Percentiles rank a stretch among this genome's conserved stretches.
phyloP scores from a whole-genome alignment of 2,113 vertebrate species.

The Neogobius melanostomus region DNA sequence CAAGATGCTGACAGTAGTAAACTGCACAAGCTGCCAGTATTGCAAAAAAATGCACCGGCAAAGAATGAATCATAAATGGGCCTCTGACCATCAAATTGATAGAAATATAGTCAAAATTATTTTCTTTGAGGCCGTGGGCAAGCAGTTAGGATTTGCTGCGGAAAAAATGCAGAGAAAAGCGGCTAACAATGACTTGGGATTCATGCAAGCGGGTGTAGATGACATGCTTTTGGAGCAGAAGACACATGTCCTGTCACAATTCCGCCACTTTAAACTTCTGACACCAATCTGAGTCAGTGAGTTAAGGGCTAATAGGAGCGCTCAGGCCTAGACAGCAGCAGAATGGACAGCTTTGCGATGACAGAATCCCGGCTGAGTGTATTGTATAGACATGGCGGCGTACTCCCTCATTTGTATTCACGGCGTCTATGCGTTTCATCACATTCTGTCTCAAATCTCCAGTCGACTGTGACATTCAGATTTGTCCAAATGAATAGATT shows the following conservation, averaged over 20 bases:
- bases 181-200: conserved; percentile 6
- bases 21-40: neutral
- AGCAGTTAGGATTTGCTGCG: neutral
- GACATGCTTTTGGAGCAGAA: neutral
- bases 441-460: neutral
- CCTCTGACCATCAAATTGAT: neutral
- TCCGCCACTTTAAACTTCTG: neutral
- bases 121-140: neutral
- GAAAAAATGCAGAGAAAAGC: neutral
- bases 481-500: neutral
- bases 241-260: neutral
- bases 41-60: neutral
- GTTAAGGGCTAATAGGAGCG: conserved; percentile 8
- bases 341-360: neutral
- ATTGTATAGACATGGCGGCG: neutral
- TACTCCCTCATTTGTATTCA: conserved; percentile 9
- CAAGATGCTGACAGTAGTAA: conserved; percentile 7
- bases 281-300: neutral
- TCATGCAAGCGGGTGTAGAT: conserved; percentile 7
- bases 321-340: neutral
- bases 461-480: neutral
- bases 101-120: conserved; percentile 3
- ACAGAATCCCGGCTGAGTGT: conserved; percentile 11
- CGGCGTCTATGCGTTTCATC: neutral
- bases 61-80: conserved; percentile 4